A percentile compares a stretch with the other conserved stretches of the same genome.
Conservation (phyloP, 1,140 invertebrate species). For the Cotesia typhae region DNA sequence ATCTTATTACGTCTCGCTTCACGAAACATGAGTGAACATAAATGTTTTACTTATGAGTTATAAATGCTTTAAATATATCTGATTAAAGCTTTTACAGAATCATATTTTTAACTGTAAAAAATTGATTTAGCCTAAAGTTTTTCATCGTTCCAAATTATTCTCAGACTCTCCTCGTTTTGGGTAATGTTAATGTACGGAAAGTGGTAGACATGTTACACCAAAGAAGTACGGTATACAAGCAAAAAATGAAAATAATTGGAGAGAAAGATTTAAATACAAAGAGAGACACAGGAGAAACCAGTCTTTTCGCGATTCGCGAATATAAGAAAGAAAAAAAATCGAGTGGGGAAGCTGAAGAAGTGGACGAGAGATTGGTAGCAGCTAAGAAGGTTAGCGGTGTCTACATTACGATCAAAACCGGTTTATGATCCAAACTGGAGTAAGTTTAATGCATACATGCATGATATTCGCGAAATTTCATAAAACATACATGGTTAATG, state of each 20-base stretch:
- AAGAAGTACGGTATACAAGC: constrained; percentile 6
- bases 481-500: constrained; percentile 24
- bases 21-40: not conserved
- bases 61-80: constrained; percentile 6
- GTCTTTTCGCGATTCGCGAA: constrained; percentile 2
- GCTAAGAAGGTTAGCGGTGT: constrained; percentile 49
- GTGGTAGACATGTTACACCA: too few species aligned
- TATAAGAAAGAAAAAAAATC: not conserved
- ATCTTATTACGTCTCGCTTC: constrained; percentile 4
- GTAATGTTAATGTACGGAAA: not conserved
- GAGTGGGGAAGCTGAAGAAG: constrained; percentile 26
- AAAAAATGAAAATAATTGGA: constrained; percentile 18
- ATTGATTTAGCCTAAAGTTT: constrained; percentile 18
- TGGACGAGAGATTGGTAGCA: constrained; percentile 44
- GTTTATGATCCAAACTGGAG: constrained; percentile 56
- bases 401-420: constrained; percentile 49
- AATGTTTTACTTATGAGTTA: not conserved
- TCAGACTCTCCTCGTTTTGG: constrained; percentile 7
- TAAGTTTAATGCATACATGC: constrained; percentile 51
- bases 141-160: constrained; percentile 9
- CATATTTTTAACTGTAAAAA: not conserved
- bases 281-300: constrained; percentile 24
- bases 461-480: constrained; percentile 41
- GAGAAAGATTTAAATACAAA: not conserved
- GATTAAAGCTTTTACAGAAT: too few species aligned